Evolutionary conservation across 2,888 invertebrate species (phyloP).

Genomic region (Orthosia incerta): DNA sequence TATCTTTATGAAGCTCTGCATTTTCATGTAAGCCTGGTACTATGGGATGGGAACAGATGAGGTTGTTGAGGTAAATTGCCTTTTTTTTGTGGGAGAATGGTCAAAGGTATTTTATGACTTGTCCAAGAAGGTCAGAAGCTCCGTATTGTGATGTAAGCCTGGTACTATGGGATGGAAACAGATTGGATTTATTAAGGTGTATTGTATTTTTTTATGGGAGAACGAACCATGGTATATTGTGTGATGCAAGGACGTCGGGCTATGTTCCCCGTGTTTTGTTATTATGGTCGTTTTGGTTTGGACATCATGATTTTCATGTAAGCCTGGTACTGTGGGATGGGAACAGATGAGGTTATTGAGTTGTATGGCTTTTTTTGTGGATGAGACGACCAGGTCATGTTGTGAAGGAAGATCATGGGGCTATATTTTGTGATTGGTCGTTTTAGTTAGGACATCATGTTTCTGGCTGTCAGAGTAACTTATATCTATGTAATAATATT

Average conservation of each 20-base stretch:
- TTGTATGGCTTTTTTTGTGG: too few species aligned
- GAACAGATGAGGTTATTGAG: too few species aligned
- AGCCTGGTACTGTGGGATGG: too few species aligned
- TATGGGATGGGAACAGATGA: conserved; percentile 30
- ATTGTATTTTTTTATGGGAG: conserved; percentile 25
- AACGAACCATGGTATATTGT: conserved; percentile 16
- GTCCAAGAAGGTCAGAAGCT: conserved; percentile 18
- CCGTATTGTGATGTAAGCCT: conserved; percentile 51
- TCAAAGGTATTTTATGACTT: conserved; percentile 12
- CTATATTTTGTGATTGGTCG: too few species aligned
- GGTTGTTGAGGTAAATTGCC: conserved; percentile 22
- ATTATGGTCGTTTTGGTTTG: neutral
- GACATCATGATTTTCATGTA: too few species aligned
- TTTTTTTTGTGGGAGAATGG: conserved; percentile 30
- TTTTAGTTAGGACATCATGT: too few species aligned
- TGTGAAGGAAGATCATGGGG: too few species aligned
- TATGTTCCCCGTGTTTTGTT: neutral
- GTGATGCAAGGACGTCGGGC: too few species aligned
- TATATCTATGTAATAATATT: too few species aligned
- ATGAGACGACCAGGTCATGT: too few species aligned
- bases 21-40: conserved; percentile 45
- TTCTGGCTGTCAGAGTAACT: neutral
- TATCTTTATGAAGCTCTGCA: conserved; percentile 59
- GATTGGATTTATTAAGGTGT: conserved; percentile 34
- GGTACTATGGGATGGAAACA: conserved; percentile 28